Conservation (phyloP, 92 coral and sea anemone species). For the Paramuricea clavata region DNA sequence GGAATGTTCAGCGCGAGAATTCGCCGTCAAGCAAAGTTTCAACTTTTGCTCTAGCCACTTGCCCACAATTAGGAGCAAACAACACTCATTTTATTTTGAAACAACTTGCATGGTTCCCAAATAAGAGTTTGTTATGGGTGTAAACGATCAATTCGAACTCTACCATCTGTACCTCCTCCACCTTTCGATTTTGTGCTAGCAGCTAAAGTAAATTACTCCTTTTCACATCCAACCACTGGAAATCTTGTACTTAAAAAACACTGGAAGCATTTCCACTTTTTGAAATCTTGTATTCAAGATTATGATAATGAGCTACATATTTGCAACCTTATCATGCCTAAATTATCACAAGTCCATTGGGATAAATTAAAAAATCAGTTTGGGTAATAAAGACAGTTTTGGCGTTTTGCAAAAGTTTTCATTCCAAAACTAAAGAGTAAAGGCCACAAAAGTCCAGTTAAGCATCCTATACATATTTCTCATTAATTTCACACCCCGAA, state of each 20-base stretch:
- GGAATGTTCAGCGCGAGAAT: background rate
- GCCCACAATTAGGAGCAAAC: background rate
- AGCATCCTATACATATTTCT: too few species aligned
- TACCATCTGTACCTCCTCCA: conserved; percentile 56
- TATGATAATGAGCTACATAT: conserved; percentile 21
- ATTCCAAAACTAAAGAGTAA: background rate
- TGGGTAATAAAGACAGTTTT: conserved; percentile 2
- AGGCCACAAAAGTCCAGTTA: background rate
- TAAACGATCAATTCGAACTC: conserved; percentile 7
- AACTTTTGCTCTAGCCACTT: background rate
- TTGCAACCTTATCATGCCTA: conserved; percentile 55
- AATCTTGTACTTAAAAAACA: conserved; percentile 36
- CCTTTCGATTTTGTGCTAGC: conserved; percentile 58
- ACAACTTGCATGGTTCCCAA: conserved; percentile 56
- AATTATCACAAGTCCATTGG: conserved; percentile 43
- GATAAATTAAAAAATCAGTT: conserved; percentile 33
- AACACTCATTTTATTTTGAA: conserved; percentile 51
- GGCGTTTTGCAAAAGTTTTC: background rate
- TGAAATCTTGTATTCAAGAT: conserved; percentile 4
- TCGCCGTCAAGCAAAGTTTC: background rate
- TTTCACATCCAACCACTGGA: conserved; percentile 55
- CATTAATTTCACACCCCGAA: too few species aligned
- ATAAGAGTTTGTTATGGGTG: conserved; percentile 53
- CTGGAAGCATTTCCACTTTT: conserved; percentile 63
- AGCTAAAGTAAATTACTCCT: conserved; percentile 50